These are phyloP conservation scores for Rhinichthys osculus DNA, from an alignment of 2,797 vertebrate species.

Conservation along the genomic window DNA sequence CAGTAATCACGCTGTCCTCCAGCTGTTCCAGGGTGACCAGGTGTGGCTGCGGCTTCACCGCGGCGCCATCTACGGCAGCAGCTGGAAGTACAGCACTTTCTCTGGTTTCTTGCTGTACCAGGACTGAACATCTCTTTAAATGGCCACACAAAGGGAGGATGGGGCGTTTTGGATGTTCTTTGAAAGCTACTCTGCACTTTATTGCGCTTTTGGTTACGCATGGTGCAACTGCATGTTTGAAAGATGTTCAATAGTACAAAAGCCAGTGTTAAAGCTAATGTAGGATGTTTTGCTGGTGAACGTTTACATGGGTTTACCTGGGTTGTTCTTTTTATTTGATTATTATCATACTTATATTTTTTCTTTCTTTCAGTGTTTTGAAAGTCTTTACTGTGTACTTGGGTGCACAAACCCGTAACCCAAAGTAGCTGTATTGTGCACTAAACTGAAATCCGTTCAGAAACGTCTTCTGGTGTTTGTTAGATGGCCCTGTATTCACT, in stretches of 20 bases:
- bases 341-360: neutral
- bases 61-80: slow-evolving; percentile 97
- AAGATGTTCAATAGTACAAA: slow-evolving; percentile 26
- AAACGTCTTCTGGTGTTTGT: slow-evolving; percentile 2
- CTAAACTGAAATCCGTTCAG: slow-evolving; percentile 19
- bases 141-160: slow-evolving; percentile 33
- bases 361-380: neutral
- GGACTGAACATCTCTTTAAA: slow-evolving; percentile 78
- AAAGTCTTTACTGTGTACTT: slow-evolving; percentile 24
- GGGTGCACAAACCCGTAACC: slow-evolving; percentile 8
- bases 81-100: slow-evolving; percentile 99
- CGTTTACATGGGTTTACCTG: slow-evolving; percentile 24
- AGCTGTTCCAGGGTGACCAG: slow-evolving; percentile 93
- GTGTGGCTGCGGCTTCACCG: slow-evolving; percentile 96
- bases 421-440: slow-evolving; percentile 25
- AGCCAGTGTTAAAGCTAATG: slow-evolving; percentile 27
- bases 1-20: slow-evolving; percentile 94
- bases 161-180: slow-evolving; percentile 25
- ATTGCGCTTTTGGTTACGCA: slow-evolving; percentile 12
- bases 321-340: neutral
- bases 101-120: slow-evolving; percentile 98
- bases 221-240: slow-evolving; percentile 41
- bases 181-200: slow-evolving; percentile 29
- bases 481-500: neutral
- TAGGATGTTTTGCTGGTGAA: slow-evolving; percentile 15